Evolutionary conservation across 2,888 invertebrate genomes (phyloP), one percentile per base, ranked within the genome.

Genomic region (Leucozona laternaria): DNA sequence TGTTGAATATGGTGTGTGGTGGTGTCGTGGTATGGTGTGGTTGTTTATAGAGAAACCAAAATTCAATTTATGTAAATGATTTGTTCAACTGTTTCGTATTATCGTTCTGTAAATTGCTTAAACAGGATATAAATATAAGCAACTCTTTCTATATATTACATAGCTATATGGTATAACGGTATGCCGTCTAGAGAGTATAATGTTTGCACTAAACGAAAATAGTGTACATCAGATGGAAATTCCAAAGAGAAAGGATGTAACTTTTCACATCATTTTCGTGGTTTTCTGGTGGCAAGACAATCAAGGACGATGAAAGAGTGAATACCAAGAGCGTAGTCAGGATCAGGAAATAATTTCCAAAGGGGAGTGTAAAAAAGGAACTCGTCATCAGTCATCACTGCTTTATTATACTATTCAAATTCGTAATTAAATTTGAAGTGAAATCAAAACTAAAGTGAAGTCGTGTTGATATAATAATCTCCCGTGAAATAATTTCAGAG

Each of bases 21-120:
- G n/a, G n/a, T n/a, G n/a, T n/a, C n/a, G n/a, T n/a, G n/a, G n/a
- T n/a, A n/a, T n/a, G n/a, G n/a, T n/a, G n/a, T n/a, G n/a, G n/a
- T n/a, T n/a, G n/a, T 10, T 1, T 15, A 53, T 28, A 53, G 13
- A 17, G 64, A 57, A 68, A 68, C 78, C 66, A 72, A 79, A 79
- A 80, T 55, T 73, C 43, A 85, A 85, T 85, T 85, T 85, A 85
- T 85, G 72, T 73, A 78, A 80, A 85, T 80, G 45, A 77, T 85
- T 84, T 70, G 55, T 37, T 68, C 34, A 43, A 68, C 62, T 72
- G 68, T 43, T 70, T 37, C 28, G 34, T 68, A 77, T 80, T 72
- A 73, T 80, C 77, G 31, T 70, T 77, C 31, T 45, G 55, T 80
- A 64, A 80, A 85, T 68, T 68, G 72, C 72, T 72, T 73, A 37